phyloP scores from a whole-genome alignment of 2,888 invertebrate genomes.

The Heliconius ismenius region DNA sequence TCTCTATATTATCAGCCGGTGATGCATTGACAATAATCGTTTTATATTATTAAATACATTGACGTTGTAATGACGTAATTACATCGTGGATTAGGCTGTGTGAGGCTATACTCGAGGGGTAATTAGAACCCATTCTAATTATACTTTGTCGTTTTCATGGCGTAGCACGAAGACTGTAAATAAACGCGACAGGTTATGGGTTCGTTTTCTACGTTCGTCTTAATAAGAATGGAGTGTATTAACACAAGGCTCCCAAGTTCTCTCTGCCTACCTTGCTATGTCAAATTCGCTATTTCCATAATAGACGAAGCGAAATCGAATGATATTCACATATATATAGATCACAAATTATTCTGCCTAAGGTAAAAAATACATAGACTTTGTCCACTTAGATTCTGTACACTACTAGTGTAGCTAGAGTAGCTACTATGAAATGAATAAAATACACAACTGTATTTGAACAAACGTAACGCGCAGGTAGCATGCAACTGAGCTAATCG shows the following conservation, averaged over 20 bases:
- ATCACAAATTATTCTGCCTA: background rate
- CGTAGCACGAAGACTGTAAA: too few relatives aligned
- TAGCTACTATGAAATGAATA: conserved; percentile 24
- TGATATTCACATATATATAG: too few relatives aligned
- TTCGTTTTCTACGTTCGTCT: too few relatives aligned
- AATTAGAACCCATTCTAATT: background rate
- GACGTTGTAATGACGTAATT: background rate
- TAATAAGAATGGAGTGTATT: too few relatives aligned
- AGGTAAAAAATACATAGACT: background rate
- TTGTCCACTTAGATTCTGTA: background rate
- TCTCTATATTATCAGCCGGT: background rate
- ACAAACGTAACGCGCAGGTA: conserved; percentile 25
- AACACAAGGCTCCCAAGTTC: too few relatives aligned
- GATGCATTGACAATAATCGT: conserved; percentile 13
- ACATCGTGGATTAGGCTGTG: background rate
- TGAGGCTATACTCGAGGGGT: background rate
- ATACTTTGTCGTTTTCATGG: background rate
- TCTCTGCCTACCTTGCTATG: too few relatives aligned
- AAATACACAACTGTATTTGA: conserved; percentile 18
- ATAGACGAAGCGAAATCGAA: background rate
- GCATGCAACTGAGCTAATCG: conserved; percentile 27
- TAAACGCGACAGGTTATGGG: too few relatives aligned
- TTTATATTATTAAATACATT: conserved; percentile 6
- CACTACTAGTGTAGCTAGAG: background rate
- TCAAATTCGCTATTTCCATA: too few relatives aligned